Base-by-base conservation (phyloP, 2,888 invertebrate genomes). In the Rhagophthalmus giganteus region DNA sequence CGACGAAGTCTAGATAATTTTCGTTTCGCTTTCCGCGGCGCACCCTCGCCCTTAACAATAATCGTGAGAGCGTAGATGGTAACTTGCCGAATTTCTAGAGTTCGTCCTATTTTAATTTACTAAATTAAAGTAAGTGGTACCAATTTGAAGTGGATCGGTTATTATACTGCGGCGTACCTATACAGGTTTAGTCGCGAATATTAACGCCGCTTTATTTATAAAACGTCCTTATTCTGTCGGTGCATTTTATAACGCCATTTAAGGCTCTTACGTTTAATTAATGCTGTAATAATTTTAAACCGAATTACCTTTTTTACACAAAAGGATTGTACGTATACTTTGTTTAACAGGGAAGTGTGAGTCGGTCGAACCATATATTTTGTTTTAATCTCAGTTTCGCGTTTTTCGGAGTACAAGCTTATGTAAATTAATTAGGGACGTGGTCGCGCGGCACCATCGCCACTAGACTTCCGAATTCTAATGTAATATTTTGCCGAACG, bases 381-480 rank as follows among this genome's bases (percentile, higher is more conserved):
- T 35, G 38, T 46, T 46, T 46, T 46, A 46, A 46, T 46, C 46
- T 46, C 46, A 38, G 46, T 46, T 46, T 46, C 26, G 46, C 38
- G 46, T 46, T 37, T 46, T 45, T 46, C 38, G 24, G 37, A 41
- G 35, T 42, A 37, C 38, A 32, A 38, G 44, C 32, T 50, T 50
- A 44, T 44, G 35, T 20, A 50, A 50, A 50, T 50, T 50, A 50
- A 44, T 50, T 44, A 50, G 44, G 44, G 38, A 50, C 14, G 34
- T 44, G 42, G 44, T 39, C 42, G 33, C 33, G 28, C 35, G 25
- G 27, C 31, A 38, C 32, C 37, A 44, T 42, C 42, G 35, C 12
- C 27, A 35, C 33, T 34, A 37, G 25, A 44, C 25, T 30, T 11
- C 37, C 16, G 16, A 38, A 39, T 37, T 39, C 44, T 50, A 44